Evolutionary conservation across 1,140 invertebrate genomes (phyloP).

Genomic region (Nephila pilipes): DNA sequence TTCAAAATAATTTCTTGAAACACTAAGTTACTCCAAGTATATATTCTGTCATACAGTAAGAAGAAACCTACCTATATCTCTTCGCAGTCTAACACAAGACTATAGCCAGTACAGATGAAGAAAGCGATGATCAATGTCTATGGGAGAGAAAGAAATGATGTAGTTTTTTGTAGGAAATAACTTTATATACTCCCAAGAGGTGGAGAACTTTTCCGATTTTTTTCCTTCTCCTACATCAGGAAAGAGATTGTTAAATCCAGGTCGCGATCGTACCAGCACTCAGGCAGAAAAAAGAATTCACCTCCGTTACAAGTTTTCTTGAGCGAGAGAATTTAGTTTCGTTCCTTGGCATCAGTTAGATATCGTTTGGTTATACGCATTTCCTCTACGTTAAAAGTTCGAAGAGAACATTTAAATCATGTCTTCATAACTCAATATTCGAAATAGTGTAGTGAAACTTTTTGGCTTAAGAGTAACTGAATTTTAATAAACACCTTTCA

Average conservation of each 20-base stretch:
- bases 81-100: neutral
- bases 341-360: no score
- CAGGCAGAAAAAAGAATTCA: slow-evolving; percentile 15
- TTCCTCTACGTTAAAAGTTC: no score
- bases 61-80: neutral
- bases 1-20: no score
- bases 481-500: no score
- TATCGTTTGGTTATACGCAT: no score
- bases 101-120: neutral
- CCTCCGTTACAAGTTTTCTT: neutral
- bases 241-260: slow-evolving; percentile 18
- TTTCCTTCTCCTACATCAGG: slow-evolving; percentile 6
- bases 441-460: no score
- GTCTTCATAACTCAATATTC: no score
- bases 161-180: slow-evolving; percentile 12
- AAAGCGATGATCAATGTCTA: neutral
- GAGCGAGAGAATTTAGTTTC: no score
- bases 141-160: neutral
- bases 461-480: no score
- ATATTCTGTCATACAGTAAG: neutral
- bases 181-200: slow-evolving; percentile 29
- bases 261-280: slow-evolving; percentile 35
- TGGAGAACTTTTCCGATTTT: neutral
- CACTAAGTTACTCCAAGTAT: no score
- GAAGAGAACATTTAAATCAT: no score